A percentile compares a stretch with the other conserved stretches of the same genome.
Conservation (phyloP, 2,113 vertebrate genomes). For the Triplophysa dalaica region DNA sequence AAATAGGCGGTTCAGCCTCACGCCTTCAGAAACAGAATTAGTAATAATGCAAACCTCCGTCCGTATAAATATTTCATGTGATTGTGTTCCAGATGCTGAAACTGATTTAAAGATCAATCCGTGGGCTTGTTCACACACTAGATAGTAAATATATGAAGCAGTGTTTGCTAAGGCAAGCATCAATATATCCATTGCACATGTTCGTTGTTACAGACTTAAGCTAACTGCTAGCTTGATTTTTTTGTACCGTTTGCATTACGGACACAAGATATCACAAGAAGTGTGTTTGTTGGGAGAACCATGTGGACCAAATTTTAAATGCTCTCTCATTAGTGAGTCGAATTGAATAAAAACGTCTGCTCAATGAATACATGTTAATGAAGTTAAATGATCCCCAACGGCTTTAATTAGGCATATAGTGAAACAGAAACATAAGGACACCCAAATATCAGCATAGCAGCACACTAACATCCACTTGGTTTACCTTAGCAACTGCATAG, state of each 20-base stretch:
- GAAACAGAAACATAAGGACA: too few species aligned
- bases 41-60: conserved; percentile 9
- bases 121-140: neutral
- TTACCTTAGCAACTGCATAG: neutral
- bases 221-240: neutral
- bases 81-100: neutral
- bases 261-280: too few species aligned
- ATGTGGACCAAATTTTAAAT: too few species aligned
- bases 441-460: neutral
- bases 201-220: neutral
- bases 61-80: conserved; percentile 3
- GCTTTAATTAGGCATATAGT: too few species aligned
- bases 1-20: neutral
- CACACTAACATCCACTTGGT: neutral
- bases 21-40: neutral
- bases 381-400: too few species aligned
- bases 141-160: neutral
- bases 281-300: too few species aligned
- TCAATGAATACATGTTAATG: too few species aligned
- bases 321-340: too few species aligned
- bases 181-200: neutral
- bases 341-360: too few species aligned
- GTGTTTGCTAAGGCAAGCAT: neutral
- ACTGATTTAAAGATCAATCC: neutral
- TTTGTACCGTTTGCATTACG: too few species aligned